Percentiles rank a stretch among this genome's conserved stretches.
Evolutionary conservation across 2,888 invertebrate species (phyloP).

Genomic region (Plebejus anna): DNA sequence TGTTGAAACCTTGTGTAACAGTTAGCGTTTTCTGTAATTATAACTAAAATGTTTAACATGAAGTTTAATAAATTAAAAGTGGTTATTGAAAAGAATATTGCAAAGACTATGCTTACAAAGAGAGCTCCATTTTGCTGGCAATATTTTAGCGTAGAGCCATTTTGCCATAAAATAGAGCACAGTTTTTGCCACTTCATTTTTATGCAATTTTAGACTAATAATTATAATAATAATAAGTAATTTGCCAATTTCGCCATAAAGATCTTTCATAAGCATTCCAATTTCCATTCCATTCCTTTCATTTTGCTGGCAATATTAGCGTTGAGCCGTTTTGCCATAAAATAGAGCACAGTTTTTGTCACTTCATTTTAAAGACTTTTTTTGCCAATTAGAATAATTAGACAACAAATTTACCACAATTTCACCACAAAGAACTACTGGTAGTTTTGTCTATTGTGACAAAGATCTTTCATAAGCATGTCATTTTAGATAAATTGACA

Average conservation of each 20-base stretch:
- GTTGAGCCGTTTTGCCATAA: neutral
- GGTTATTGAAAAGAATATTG: neutral
- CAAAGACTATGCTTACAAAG: neutral
- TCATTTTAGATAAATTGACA: constrained; percentile 53
- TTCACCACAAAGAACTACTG: neutral
- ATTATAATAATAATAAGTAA: too few species aligned
- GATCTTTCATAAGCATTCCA: too few species aligned
- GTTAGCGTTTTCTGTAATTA: neutral
- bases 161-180: neutral
- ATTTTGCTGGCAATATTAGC: neutral
- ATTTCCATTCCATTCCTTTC: neutral
- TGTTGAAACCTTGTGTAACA: neutral
- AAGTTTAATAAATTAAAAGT: neutral
- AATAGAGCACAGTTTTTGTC: neutral
- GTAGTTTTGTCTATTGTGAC: neutral
- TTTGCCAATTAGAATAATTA: too few species aligned
- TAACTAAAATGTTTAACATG: neutral
- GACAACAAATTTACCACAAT: neutral
- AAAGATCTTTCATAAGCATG: neutral
- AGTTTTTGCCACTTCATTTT: neutral
- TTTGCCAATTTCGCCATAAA: neutral
- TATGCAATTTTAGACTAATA: neutral
- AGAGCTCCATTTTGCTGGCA: neutral
- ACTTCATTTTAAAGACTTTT: neutral
- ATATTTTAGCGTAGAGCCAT: neutral